Evolutionary conservation across 2,888 invertebrate species (phyloP).

Genomic region (Byasa hedistus): DNA sequence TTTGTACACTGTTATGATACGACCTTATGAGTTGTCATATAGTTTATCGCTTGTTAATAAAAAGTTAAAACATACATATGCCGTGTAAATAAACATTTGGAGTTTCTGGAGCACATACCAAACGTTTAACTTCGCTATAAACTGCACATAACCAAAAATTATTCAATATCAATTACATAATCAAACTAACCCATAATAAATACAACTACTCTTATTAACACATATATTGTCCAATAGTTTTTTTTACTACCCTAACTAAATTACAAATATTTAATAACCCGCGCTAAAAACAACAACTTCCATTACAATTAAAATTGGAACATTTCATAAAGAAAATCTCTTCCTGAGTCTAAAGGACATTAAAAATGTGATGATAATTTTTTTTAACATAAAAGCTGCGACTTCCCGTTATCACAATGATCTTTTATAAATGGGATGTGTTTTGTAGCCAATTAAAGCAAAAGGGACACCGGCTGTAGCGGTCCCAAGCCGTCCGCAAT

Average conservation of each 20-base stretch:
- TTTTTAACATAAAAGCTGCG: conserved; percentile 37
- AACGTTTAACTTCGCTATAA: too few relatives aligned
- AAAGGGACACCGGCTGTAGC: conserved; percentile 67
- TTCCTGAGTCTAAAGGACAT: background rate
- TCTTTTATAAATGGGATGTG: conserved; percentile 67
- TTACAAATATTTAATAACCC: too few relatives aligned
- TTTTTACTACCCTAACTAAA: too few relatives aligned
- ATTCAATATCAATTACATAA: too few relatives aligned
- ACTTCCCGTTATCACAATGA: conserved; percentile 57
- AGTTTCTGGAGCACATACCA: too few relatives aligned
- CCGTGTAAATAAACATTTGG: too few relatives aligned
- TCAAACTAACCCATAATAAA: too few relatives aligned
- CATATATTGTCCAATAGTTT: too few relatives aligned
- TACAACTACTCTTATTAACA: too few relatives aligned
- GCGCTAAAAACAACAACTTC: background rate
- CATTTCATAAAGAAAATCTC: conserved; percentile 3
- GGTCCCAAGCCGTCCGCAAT: conserved; percentile 58
- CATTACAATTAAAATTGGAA: background rate
- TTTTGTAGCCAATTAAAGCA: conserved; percentile 78
- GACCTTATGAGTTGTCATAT: background rate
- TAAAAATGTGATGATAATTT: conserved; percentile 9
- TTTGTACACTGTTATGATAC: background rate
- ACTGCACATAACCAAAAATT: too few relatives aligned
- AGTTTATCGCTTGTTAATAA: background rate
- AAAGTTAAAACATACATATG: background rate